Evolutionary conservation across 2,888 invertebrate genomes (phyloP).

Genomic region (Serripes groenlandicus): DNA sequence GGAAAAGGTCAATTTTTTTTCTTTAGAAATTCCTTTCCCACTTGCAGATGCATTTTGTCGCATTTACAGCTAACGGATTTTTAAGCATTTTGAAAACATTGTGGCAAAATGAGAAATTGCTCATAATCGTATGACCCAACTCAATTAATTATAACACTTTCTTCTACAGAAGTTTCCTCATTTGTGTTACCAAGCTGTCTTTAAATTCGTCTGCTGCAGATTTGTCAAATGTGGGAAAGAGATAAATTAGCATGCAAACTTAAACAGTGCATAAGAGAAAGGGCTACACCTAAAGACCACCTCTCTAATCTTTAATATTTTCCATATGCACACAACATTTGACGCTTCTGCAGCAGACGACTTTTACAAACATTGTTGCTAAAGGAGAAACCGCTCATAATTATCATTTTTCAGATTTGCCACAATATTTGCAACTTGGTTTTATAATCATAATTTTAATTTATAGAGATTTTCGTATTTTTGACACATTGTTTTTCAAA

Average conservation of each 20-base stretch:
- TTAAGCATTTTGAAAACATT: neutral
- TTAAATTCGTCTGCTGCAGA: neutral
- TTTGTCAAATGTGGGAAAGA: neutral
- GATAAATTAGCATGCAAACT: neutral
- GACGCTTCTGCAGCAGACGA: neutral
- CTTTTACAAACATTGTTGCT: neutral
- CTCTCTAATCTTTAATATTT: neutral
- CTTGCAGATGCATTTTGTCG: neutral
- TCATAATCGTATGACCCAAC: neutral
- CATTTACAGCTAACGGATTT: neutral
- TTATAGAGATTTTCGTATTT: too few species aligned
- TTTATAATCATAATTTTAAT: too few species aligned
- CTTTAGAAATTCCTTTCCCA: neutral
- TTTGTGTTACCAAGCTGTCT: neutral
- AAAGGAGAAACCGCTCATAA: neutral
- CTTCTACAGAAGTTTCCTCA: neutral
- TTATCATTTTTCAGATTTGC: neutral
- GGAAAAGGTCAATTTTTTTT: neutral
- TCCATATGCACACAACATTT: neutral
- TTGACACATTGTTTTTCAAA: neutral
- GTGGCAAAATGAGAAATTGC: conserved; percentile 11
- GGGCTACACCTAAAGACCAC: neutral
- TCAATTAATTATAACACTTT: neutral
- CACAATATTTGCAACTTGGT: too few species aligned
- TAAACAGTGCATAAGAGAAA: neutral